Evolutionary conservation across 2,797 vertebrate genomes (phyloP), one percentile per base, ranked within the genome.

Genomic region (Sparidentex hasta): DNA sequence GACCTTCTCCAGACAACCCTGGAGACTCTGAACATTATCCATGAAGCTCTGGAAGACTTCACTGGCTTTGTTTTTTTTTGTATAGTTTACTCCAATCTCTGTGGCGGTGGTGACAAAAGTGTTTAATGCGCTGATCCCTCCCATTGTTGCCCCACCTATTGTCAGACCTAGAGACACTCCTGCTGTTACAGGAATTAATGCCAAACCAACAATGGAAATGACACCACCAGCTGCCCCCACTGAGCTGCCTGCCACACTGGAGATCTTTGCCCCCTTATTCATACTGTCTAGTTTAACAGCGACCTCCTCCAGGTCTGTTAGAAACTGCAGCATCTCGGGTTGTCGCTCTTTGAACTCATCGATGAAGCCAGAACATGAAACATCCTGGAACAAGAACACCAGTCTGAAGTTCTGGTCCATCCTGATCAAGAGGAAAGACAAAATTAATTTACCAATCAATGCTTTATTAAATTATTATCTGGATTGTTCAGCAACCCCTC

Each of bases 201-300:
- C 94, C 73, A 96, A 74, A 20, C 95, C 95, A 23, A 91, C 8
- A 0, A 95, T 95, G 62, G 93, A 92, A 11, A 95, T 78, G 3
- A 94, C 72, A 1, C 95, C 90, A 1, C 93, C 93, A 4, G 81
- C 29, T 3, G 79, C 80, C 27, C 95, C 94, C 47, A 95, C 89
- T 0, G 94, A 94, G 62, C 95, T 95, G 52, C 94, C 93, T n/a
- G 80, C 84, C 63, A 95, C 92, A 38, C 87, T 93, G 78, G 94
- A 96, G 82, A 96, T 94, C 78, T 78, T 93, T n/a, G 94, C 85
- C 0, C 93, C 94, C 14, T 0, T 83, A 38, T 87, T 93, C 94
- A 95, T 95, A 7, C 6, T 85, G 85, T 95, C 93, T 1, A 95
- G 75, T 78, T 94, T 82, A 20, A 87, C 82, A 17, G 94, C 93